Evolutionary conservation across 2,888 invertebrate species (phyloP), one percentile per base, ranked within the genome.

Genomic region (Plusia festucae): DNA sequence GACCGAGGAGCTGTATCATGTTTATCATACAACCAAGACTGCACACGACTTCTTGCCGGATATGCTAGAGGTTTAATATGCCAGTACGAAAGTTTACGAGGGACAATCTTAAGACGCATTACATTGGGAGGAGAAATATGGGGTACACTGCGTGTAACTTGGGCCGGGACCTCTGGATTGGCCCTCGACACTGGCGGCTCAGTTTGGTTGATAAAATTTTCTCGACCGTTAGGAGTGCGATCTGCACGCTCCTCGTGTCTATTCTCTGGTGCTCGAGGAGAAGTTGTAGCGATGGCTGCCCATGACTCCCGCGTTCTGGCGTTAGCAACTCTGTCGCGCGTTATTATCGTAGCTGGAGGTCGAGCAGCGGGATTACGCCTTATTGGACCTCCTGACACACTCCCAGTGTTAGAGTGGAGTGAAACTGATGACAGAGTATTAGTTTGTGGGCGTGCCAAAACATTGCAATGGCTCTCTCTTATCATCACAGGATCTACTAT

Each of bases 251-350:
- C 98, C 0, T 97, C 98, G 60, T 99, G 99, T 89, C 95, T 99
- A 16, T 99, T 99, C 91, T 99, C 99, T 40, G 99, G 99, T 34
- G 99, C 99, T 61, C 96, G 99, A 62, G 99, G 99, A 0, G 99
- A 99, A 95, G 95, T 95, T 0, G 93, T 95, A 0, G 90, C 93
- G 0, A 94, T 94, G 95, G 82, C 90, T 0, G 92, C 95, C 5
- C 87, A 91, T 1, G 93, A 94, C 69, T 93, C 94, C 2, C 89
- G 94, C 6, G 96, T 99, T 65, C 96, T 99, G 61, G 99, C 99
- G 0, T 96, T 99, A 95, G 99, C 99, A 0, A 99, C 99, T 0
- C 95, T 99, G 55, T 98, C 99, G 0, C 98, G 98, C 93, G 97
- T 98, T 11, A 93, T 95, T 7, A 90, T 95, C 54, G 95, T 95